phyloP scores from a whole-genome alignment of 1,140 invertebrate genomes.

The Aphaenogaster floridana region DNA sequence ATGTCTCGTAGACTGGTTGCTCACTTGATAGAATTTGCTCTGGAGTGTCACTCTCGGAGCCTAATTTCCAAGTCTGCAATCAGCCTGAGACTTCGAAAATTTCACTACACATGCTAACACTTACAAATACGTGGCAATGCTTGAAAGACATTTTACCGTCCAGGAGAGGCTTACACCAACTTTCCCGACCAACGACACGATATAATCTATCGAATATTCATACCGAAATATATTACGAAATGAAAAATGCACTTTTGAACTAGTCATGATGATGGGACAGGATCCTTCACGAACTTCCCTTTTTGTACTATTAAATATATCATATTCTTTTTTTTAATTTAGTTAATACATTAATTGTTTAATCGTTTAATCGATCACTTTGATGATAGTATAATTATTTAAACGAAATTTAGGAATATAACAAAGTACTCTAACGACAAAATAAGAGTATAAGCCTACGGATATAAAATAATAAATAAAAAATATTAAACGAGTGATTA shows the following conservation, averaged over 20 bases:
- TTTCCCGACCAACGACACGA: constrained; percentile 74
- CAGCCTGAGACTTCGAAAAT: background rate
- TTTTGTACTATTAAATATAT: constrained; percentile 49
- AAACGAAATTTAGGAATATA: constrained; percentile 75
- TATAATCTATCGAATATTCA: constrained; percentile 58
- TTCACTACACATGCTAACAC: constrained; percentile 21
- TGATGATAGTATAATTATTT: constrained; percentile 75
- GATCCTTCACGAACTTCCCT: constrained; percentile 74
- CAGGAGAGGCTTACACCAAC: constrained; percentile 73
- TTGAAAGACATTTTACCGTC: constrained; percentile 74
- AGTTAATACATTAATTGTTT: constrained; percentile 70
- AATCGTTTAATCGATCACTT: constrained; percentile 70
- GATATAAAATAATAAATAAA: constrained; percentile 76
- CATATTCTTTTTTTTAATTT: constrained; percentile 58
- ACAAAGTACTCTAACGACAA: constrained; percentile 79
- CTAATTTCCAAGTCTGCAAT: constrained; percentile 16
- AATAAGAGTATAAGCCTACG: constrained; percentile 74
- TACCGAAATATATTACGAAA: constrained; percentile 54
- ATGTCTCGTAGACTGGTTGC: background rate
- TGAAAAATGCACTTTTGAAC: constrained; percentile 76
- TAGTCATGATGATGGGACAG: constrained; percentile 80
- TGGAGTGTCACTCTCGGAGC: background rate
- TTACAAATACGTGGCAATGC: constrained; percentile 26
- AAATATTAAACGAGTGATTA: constrained; percentile 74
- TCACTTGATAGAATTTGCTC: constrained; percentile 17